Base-by-base conservation (phyloP, 2,888 invertebrate species). In the Mythimna vitellina region DNA sequence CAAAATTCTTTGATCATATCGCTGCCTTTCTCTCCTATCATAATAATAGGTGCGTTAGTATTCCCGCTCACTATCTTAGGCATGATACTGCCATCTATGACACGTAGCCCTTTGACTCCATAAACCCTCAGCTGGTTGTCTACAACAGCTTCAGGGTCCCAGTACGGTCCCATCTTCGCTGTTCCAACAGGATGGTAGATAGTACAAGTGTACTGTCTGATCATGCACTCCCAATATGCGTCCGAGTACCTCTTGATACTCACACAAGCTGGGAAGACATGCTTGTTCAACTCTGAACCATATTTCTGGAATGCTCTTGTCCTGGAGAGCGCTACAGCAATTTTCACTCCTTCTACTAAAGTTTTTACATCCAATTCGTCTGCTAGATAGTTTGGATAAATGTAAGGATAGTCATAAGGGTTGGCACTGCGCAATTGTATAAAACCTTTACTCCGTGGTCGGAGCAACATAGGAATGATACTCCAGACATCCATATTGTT, bases 11-110 rank as follows among this genome's bases (percentile, higher is more conserved):
- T 98, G 64, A 99, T 98, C 97, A 99, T 96, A 89, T 99, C 98
- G 14, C 98, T 97, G 0, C 98, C 98, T 91, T 99, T 99, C 90
- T 99, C 99, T 0, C 97, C 99, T 62, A 99, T 98, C 99, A 99
- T 99, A 46, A 99, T 98, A 0, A 97, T 97, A 0, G 98, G 98
- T 0, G 98, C 98, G 87, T 98, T 98, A 0, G 98, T 98, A 83
- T 98, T 98, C 0, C 98, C 98, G 82, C 98, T 98, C 0, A 98
- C 98, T 80, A 98, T 93, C 82, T 97, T 98, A 0, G 98, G 98
- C 98, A 98, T 98, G 32, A 98, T 98, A 70, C 98, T 98, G 0
- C 98, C 98, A 88, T 98, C 98, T 76, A 98, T 97, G 0, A 98
- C 98, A 20, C 98, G 94, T 7, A 98, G 92, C 0, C 98, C 98